phyloP scores from a whole-genome alignment of 2,888 invertebrate genomes.

The Eugnorisma glareosa region DNA sequence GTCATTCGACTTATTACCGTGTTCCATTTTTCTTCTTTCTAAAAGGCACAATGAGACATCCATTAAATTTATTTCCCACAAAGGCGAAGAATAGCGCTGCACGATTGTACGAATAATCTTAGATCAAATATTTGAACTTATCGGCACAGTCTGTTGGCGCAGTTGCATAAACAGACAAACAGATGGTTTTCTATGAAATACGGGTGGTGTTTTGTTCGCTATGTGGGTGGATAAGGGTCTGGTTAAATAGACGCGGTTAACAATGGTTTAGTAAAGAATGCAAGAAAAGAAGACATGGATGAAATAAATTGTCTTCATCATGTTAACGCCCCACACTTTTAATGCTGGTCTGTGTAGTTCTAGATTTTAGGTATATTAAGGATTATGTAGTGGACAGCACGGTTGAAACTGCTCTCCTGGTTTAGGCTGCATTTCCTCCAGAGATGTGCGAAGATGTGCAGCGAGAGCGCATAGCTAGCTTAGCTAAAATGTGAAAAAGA shows the following conservation, averaged over 20 bases:
- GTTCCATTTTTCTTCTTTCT: constrained; percentile 31
- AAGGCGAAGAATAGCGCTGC: constrained; percentile 13
- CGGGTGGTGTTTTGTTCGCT: constrained; percentile 24
- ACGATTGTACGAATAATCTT: constrained; percentile 48
- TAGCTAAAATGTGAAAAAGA: too few species aligned
- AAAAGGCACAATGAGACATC: constrained; percentile 10
- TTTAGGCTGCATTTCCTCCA: too few species aligned
- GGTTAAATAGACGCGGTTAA: constrained; percentile 7
- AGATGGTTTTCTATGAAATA: constrained; percentile 51
- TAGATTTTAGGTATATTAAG: neutral
- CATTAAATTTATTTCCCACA: constrained; percentile 31
- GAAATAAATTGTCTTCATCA: neutral
- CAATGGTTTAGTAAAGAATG: constrained; percentile 13
- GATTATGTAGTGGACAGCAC: neutral
- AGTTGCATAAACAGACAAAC: constrained; percentile 62
- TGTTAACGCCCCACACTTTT: neutral
- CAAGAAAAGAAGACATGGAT: neutral
- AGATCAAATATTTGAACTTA: constrained; percentile 63
- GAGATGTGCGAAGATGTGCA: too few species aligned
- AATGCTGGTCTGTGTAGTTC: neutral
- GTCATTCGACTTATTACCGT: constrained; percentile 51
- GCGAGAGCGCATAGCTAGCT: too few species aligned
- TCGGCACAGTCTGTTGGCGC: constrained; percentile 45
- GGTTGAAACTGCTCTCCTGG: neutral
- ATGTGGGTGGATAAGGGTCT: constrained; percentile 27